phyloP scores from a whole-genome alignment of 2,113 vertebrate species.

The Silurus glanis region DNA sequence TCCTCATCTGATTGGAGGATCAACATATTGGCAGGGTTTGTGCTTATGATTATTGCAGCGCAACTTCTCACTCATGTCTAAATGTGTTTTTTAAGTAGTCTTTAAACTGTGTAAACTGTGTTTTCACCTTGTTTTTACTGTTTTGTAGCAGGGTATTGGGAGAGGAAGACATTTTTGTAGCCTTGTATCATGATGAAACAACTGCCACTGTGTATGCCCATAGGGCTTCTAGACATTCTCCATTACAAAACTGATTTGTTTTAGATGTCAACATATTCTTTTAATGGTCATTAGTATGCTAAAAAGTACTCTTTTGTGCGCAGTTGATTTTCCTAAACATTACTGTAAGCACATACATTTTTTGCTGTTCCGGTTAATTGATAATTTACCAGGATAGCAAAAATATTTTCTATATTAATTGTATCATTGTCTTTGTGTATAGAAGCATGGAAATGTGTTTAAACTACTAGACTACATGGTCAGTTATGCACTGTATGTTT shows the following conservation, averaged over 20 bases:
- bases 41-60: constrained; percentile 32
- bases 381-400: constrained; percentile 11
- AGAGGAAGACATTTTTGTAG: constrained; percentile 13
- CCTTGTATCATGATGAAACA: constrained; percentile 18
- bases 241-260: constrained; percentile 10
- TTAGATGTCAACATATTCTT: constrained; percentile 28
- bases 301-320: constrained; percentile 28
- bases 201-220: background rate
- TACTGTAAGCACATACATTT: constrained; percentile 34
- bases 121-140: constrained; percentile 40
- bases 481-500: constrained; percentile 27
- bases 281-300: constrained; percentile 5
- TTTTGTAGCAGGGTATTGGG: constrained; percentile 40
- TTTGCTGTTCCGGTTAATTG: constrained; percentile 19
- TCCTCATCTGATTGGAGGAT: constrained; percentile 21
- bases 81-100: constrained; percentile 47
- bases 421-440: constrained; percentile 9
- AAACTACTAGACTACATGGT: constrained; percentile 9
- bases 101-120: constrained; percentile 34
- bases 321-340: constrained; percentile 14
- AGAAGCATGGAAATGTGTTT: constrained; percentile 35
- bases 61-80: constrained; percentile 39
- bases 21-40: constrained; percentile 31
- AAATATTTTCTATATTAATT: constrained; percentile 3
- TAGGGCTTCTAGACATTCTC: constrained; percentile 9